Conservation (phyloP, 2,113 vertebrate species). For the Ictidomys tridecemlineatus region DNA sequence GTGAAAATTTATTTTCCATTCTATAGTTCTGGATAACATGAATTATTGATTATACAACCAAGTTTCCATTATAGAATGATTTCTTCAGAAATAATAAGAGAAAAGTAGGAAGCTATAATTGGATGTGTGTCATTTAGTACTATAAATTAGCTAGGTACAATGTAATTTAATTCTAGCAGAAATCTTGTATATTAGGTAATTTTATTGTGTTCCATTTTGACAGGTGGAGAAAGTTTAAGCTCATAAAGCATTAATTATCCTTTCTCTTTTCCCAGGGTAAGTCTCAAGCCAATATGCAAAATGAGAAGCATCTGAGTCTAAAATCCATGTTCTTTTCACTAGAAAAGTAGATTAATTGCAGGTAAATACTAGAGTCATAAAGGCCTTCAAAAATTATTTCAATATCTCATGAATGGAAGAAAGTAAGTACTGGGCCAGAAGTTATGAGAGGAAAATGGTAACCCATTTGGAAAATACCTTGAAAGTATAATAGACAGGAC, state of each 20-base stretch:
- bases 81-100: neutral
- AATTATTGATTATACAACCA: constrained; percentile 12
- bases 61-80: neutral
- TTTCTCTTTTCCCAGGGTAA: constrained; percentile 19
- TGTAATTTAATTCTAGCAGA: constrained; percentile 45
- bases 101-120: constrained; percentile 46
- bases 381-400: constrained; percentile 5
- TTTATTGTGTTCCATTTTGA: constrained; percentile 57
- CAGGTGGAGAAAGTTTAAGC: constrained; percentile 54
- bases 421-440: neutral
- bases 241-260: constrained; percentile 60
- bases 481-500: neutral
- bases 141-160: neutral
- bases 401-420: neutral
- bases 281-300: constrained; percentile 42
- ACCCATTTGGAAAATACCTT: neutral
- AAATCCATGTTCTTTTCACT: constrained; percentile 39
- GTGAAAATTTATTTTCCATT: neutral
- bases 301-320: neutral
- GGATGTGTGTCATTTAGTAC: constrained; percentile 18
- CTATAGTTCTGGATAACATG: neutral
- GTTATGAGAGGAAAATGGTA: neutral
- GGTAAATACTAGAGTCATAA: neutral
- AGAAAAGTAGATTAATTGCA: constrained; percentile 42
- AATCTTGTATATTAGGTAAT: constrained; percentile 35